These are phyloP conservation scores for Hippoglossus hippoglossus DNA, from an alignment of 2,797 vertebrate genomes.

Conservation along the genomic window DNA sequence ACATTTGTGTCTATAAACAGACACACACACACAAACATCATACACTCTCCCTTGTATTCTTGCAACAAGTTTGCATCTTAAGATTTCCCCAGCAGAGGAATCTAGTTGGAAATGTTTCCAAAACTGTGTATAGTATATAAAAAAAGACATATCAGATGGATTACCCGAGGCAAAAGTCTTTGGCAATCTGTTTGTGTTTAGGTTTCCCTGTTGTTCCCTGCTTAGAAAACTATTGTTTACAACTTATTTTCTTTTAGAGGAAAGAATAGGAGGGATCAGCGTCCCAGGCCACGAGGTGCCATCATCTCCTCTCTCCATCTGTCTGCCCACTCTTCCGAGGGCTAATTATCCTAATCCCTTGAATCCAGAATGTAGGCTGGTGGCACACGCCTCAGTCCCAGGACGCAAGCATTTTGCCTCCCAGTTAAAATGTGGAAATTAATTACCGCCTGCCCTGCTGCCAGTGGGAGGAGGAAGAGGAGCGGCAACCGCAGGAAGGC, in stretches of 20 bases:
- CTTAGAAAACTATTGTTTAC: constrained; percentile 73
- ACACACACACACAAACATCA: neutral
- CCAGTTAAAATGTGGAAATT: constrained; percentile 88
- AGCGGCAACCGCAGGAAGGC: constrained; percentile 67
- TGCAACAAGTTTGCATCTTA: constrained; percentile 20
- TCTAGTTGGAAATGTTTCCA: constrained; percentile 41
- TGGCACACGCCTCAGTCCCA: constrained; percentile 79
- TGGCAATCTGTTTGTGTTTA: constrained; percentile 63
- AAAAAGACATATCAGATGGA: constrained; percentile 43
- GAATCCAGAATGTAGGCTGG: constrained; percentile 83
- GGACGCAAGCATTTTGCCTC: constrained; percentile 83
- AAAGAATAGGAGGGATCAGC: constrained; percentile 66
- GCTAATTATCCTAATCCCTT: constrained; percentile 89
- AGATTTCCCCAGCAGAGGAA: constrained; percentile 17
- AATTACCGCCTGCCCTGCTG: constrained; percentile 86
- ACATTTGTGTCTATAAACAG: constrained; percentile 26
- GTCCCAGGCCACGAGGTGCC: constrained; percentile 70
- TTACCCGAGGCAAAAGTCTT: constrained; percentile 61
- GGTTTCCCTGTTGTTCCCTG: constrained; percentile 7
- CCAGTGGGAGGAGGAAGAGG: constrained; percentile 78
- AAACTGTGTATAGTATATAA: constrained; percentile 23
- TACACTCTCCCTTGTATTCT: neutral
- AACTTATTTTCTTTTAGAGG: constrained; percentile 55
- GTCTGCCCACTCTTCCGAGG: constrained; percentile 85
- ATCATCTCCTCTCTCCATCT: constrained; percentile 85